A percentile compares a stretch with the other conserved stretches of the same genome.
phyloP scores from a whole-genome alignment of 1,140 invertebrate genomes.

The Tetraneura akinire region DNA sequence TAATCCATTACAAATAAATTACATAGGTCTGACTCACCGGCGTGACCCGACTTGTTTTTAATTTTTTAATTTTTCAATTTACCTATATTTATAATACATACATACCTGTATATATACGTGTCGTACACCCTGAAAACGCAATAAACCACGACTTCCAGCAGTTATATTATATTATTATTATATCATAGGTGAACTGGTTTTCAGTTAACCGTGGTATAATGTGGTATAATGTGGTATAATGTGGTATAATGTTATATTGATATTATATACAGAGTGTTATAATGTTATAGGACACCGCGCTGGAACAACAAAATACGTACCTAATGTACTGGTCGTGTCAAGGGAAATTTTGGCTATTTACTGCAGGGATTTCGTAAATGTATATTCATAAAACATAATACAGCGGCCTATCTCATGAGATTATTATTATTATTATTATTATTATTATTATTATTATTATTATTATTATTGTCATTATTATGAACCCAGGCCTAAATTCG shows the following conservation, averaged over 20 bases:
- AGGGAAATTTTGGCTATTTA: constrained; percentile 9
- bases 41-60: constrained; percentile 25
- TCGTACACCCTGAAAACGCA: constrained; percentile 13
- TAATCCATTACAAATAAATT: constrained; percentile 32
- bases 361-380: not conserved
- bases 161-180: too few species aligned
- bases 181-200: constrained; percentile 10
- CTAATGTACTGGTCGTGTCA: constrained; percentile 4
- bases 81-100: not conserved
- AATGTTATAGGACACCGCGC: too few species aligned
- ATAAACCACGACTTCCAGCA: not conserved
- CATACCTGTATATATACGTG: too few species aligned
- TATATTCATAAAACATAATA: too few species aligned
- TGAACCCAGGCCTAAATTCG: too few species aligned
- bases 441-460: too few species aligned
- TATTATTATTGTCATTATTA: too few species aligned
- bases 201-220: not conserved
- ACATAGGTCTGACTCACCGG: constrained; percentile 28
- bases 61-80: not conserved
- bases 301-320: not conserved
- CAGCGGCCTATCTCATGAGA: not conserved
- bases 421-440: too few species aligned
- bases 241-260: too few species aligned
- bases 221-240: too few species aligned
- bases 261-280: too few species aligned